phyloP scores from a whole-genome alignment of 2,797 vertebrate genomes.

The Helostoma temminkii region DNA sequence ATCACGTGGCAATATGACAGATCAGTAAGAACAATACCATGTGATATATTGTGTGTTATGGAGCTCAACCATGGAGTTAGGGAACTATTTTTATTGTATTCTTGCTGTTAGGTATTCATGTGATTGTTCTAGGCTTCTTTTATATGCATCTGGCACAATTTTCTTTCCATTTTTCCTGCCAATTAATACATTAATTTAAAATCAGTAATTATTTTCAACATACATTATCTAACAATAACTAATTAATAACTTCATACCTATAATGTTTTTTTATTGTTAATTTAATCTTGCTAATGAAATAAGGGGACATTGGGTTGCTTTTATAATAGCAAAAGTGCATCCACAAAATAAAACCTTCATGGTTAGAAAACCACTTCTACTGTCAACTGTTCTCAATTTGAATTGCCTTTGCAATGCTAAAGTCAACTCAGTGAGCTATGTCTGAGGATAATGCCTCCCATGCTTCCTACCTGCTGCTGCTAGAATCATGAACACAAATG shows the following conservation, averaged over 20 bases:
- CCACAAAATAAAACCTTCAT: conserved; percentile 13
- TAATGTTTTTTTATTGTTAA: neutral
- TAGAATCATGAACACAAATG: conserved; percentile 17
- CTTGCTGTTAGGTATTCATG: neutral
- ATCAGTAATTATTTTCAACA: neutral
- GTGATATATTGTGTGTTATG: no score
- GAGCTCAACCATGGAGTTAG: neutral
- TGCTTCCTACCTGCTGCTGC: conserved; percentile 4
- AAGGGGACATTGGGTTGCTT: neutral
- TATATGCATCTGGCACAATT: neutral
- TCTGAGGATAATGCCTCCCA: conserved; percentile 14
- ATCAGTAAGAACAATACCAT: no score
- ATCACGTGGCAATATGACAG: neutral
- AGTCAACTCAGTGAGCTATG: conserved; percentile 20
- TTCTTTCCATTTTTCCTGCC: no score
- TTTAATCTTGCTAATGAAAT: neutral
- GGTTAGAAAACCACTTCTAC: neutral
- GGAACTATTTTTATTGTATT: neutral
- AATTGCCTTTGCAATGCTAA: conserved; percentile 4
- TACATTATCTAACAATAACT: no score
- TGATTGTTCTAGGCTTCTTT: neutral
- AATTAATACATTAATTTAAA: no score
- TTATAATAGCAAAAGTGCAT: neutral
- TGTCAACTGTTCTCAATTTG: neutral
- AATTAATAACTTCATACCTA: no score